Percentiles rank a stretch among this genome's conserved stretches.
phyloP scores from a whole-genome alignment of 2,113 vertebrate genomes.

The Cairina moschata region DNA sequence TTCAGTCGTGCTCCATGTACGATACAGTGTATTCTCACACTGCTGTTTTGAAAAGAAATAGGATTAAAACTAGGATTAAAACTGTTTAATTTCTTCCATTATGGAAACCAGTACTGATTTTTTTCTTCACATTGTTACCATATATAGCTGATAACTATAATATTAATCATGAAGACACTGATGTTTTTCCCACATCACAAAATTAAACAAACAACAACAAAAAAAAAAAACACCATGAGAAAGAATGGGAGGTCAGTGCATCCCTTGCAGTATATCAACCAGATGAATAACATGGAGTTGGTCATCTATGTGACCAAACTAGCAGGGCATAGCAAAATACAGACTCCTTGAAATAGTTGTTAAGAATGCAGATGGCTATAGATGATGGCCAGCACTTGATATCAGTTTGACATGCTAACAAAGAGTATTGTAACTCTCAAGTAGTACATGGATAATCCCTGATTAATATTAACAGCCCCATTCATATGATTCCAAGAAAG shows the following conservation, averaged over 20 bases:
- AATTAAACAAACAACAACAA: not conserved
- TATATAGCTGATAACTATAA: not conserved
- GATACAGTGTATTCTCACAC: not conserved
- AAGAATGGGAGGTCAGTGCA: accelerated
- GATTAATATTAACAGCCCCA: not conserved
- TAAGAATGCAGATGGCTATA: not conserved
- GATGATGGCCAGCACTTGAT: not conserved
- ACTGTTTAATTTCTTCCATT: not conserved
- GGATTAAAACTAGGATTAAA: not conserved
- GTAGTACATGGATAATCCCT: accelerated
- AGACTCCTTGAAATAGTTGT: not conserved
- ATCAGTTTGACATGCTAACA: accelerated
- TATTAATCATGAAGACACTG: not conserved
- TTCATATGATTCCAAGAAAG: not conserved
- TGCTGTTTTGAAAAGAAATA: not conserved
- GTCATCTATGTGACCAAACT: not conserved
- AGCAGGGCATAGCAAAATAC: not conserved
- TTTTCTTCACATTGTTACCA: not conserved
- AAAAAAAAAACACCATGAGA: not conserved
- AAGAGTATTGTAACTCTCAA: not conserved
- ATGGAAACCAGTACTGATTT: not conserved
- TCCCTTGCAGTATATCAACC: not conserved
- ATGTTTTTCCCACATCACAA: not conserved
- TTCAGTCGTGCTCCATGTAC: not conserved
- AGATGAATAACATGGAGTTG: not conserved